phyloP scores from a whole-genome alignment of 2,888 invertebrate species.

The Acheta domesticus region DNA sequence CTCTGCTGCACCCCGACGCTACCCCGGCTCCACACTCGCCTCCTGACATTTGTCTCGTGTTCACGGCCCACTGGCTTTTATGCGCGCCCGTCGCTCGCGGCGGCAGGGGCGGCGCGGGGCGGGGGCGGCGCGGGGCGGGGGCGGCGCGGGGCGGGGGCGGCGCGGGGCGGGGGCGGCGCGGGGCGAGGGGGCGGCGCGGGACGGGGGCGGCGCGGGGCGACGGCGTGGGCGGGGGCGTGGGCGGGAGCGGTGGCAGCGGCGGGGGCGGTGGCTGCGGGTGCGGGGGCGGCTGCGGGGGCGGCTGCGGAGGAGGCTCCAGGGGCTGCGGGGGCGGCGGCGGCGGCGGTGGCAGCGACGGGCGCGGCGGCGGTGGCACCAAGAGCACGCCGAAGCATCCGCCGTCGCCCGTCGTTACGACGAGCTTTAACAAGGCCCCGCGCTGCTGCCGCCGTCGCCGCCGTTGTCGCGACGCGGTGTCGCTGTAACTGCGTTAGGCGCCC shows the following conservation, averaged over 20 bases:
- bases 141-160: too few relatives aligned
- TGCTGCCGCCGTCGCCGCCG: neutral
- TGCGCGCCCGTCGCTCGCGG: neutral
- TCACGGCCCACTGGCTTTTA: constrained; percentile 12
- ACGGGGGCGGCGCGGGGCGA: too few relatives aligned
- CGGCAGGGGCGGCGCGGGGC: neutral
- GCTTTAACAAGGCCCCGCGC: neutral
- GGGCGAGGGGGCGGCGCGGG: too few relatives aligned
- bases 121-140: neutral
- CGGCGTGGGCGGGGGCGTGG: too few relatives aligned
- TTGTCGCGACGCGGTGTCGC: too few relatives aligned
- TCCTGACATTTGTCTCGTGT: constrained; percentile 4
- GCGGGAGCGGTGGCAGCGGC: too few relatives aligned
- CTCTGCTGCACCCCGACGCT: neutral
- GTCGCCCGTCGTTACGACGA: neutral
- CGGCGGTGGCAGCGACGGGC: too few relatives aligned
- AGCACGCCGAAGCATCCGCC: neutral
- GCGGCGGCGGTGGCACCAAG: neutral
- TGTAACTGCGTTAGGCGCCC: too few relatives aligned
- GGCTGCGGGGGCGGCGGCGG: too few relatives aligned
- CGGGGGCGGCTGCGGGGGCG: neutral
- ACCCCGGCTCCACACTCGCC: neutral
- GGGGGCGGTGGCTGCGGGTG: too few relatives aligned
- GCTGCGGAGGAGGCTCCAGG: neutral
- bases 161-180: too few relatives aligned